Evolutionary conservation across 2,113 vertebrate genomes (phyloP).

Genomic region (Antechinus flavipes): DNA sequence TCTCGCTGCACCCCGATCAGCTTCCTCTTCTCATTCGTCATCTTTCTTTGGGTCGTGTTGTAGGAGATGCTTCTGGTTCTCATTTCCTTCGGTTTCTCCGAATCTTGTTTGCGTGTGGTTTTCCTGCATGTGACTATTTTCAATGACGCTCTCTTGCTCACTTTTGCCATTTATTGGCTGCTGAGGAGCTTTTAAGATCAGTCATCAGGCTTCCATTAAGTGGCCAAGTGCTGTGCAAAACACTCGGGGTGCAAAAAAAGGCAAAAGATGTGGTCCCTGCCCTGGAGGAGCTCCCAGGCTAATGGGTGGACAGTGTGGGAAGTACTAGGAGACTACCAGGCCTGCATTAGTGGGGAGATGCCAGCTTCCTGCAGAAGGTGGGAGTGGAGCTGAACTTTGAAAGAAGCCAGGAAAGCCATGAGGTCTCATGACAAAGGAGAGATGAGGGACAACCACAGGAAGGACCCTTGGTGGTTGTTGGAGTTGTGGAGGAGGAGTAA

Average conservation of each 20-base stretch:
- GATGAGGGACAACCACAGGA: not conserved
- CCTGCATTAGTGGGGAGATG: no score
- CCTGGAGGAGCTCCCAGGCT: not conserved
- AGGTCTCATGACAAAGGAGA: not conserved
- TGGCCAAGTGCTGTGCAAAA: not conserved
- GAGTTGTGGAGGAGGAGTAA: not conserved
- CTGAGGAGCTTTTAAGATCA: not conserved
- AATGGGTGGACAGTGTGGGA: not conserved
- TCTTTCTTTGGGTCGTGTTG: conserved; percentile 10
- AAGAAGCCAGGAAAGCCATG: no score
- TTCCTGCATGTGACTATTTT: conserved; percentile 36
- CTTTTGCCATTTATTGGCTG: not conserved
- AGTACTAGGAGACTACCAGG: not conserved
- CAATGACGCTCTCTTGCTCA: not conserved
- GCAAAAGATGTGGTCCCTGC: not conserved
- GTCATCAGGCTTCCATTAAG: not conserved
- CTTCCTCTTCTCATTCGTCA: not conserved
- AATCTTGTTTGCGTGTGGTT: conserved; percentile 12
- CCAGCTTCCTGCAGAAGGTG: no score
- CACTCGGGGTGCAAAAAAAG: not conserved
- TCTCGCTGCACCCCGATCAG: not conserved
- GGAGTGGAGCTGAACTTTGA: no score
- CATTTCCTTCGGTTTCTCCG: conserved; percentile 12
- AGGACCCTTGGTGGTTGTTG: no score
- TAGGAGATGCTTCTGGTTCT: not conserved